These are phyloP conservation scores for Leptinotarsa defecta DNA, from an alignment of 1,140 invertebrate genomes.

Conservation along the genomic window DNA sequence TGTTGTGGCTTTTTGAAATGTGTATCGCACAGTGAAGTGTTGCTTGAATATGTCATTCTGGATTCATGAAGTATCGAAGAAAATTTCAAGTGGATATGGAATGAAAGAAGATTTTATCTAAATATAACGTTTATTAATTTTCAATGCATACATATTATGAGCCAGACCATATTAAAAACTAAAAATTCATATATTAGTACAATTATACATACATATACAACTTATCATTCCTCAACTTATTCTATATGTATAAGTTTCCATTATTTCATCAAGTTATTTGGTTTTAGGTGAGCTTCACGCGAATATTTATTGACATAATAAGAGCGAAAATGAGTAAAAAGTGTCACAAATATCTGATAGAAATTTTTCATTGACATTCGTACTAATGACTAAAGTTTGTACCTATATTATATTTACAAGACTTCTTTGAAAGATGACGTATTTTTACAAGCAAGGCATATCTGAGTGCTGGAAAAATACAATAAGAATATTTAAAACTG, in stretches of 20 bases:
- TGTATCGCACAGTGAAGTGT: no score
- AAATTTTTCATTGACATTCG: constrained; percentile 39
- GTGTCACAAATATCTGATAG: constrained; percentile 28
- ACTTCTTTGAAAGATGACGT: neutral
- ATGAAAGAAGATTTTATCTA: constrained; percentile 33
- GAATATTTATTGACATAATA: neutral
- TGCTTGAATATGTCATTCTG: no score
- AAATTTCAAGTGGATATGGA: neutral
- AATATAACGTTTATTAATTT: constrained; percentile 48
- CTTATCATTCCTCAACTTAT: constrained; percentile 37
- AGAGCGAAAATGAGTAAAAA: neutral
- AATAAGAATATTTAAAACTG: constrained; percentile 4
- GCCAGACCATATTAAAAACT: constrained; percentile 39
- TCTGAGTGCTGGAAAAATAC: constrained; percentile 2
- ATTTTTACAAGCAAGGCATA: constrained; percentile 6
- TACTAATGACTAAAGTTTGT: constrained; percentile 37
- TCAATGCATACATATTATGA: constrained; percentile 42
- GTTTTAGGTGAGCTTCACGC: constrained; percentile 5
- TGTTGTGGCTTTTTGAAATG: no score
- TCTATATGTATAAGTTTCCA: constrained; percentile 27
- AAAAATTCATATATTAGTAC: constrained; percentile 45
- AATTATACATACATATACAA: constrained; percentile 47
- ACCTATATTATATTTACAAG: constrained; percentile 42
- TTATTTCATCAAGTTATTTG: constrained; percentile 14
- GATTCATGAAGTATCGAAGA: no score